Percentiles rank a stretch among this genome's conserved stretches.
Conservation (phyloP, 2,797 vertebrate species). For the Cephalopachus bancanus region DNA sequence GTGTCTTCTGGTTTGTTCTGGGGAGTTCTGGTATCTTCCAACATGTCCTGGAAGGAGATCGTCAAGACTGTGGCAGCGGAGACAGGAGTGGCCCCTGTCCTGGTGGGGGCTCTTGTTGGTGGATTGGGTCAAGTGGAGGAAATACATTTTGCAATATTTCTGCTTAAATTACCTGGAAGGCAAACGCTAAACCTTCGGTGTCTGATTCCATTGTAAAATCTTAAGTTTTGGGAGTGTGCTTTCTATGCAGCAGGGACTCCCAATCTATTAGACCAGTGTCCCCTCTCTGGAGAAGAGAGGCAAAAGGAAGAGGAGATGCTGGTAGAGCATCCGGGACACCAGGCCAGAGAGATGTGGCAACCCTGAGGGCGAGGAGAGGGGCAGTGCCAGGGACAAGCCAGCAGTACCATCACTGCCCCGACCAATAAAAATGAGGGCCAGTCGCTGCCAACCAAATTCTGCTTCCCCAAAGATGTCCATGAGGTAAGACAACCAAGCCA, state of each 20-base stretch:
- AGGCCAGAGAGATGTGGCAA: neutral
- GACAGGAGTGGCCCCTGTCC: neutral
- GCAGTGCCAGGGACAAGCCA: fast-evolving
- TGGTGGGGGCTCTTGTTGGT: neutral
- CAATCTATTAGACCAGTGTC: neutral
- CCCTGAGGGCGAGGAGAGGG: neutral
- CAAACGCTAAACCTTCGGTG: neutral
- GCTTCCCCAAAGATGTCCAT: neutral
- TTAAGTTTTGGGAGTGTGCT: neutral
- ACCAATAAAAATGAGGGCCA: neutral
- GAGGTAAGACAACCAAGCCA: neutral
- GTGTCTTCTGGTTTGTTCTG: neutral
- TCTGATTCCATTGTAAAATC: neutral
- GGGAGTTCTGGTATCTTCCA: constrained; percentile 17
- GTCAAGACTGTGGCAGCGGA: neutral
- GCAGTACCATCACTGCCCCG: neutral
- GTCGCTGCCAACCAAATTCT: neutral
- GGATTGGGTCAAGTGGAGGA: neutral
- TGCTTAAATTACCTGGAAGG: neutral
- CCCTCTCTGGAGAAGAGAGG: neutral
- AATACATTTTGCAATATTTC: neutral
- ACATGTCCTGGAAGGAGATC: neutral
- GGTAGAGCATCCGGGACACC: fast-evolving
- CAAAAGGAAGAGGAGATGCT: neutral
- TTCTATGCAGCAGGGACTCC: neutral